Base-by-base conservation (phyloP, 1,140 invertebrate species). In the Rhagoletis pomonella region DNA sequence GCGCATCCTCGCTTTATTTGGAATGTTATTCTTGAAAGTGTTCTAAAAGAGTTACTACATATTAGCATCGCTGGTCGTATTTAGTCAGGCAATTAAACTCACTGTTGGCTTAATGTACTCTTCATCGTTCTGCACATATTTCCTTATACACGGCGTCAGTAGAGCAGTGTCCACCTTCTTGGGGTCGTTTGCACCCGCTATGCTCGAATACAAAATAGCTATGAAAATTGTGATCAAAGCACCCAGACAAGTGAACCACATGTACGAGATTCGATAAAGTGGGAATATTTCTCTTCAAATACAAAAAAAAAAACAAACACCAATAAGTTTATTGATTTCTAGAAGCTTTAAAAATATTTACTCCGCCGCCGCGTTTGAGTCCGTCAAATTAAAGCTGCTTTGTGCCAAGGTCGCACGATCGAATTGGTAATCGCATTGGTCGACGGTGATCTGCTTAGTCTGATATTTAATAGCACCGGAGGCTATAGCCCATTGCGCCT, bases 401-500 rank as follows among this genome's bases (percentile, higher is more conserved):
- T 67, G 29, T 60, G 42, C 14, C 12, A 81, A 77, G 5, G 44
- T 50, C 6, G 88, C 64, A 1, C 4, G 19, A 4, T 93, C 86
- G 4, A 94, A 95, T 7, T 89, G 89, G 89, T 96, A 97, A 7
- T 95, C 94, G 90, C 97, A 98, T 44, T 96, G 96, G 60, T 96
- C 95, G 0, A 95, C 95, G 14, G 94, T 96, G 5, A 96, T 93
- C 0, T 95, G 94, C 93, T 96, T 96, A 73, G 95, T 95, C 3
- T 95, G 93, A 89, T 95, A 96, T 39, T 90, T 94, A 65, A 95
- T 89, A 88, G 94, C 92, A 4, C 95, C 95, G 14, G 93, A 93
- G 0, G 95, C 95, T 62, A 97, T 96, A 0, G 96, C 95, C 65
- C 96, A 93, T 91, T 98, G 96, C 0, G 96, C 95, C 42, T 97